Evolutionary conservation across 2,888 invertebrate species (phyloP), one percentile per base, ranked within the genome.

Genomic region (Lithophane semibrunnea): DNA sequence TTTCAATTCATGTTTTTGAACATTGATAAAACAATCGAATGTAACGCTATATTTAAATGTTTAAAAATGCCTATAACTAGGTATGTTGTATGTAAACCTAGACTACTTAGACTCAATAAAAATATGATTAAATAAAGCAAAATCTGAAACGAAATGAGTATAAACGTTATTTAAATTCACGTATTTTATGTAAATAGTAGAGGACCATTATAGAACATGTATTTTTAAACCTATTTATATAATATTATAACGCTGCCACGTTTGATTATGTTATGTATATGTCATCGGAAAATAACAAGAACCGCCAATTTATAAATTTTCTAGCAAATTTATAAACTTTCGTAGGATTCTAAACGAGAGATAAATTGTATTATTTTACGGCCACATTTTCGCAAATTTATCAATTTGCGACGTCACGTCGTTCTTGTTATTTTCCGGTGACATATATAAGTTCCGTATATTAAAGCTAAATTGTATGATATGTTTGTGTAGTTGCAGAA

Each of bases 141-240:
- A 73, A 70, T 52, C 63, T 56, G 37, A 64, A 75, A 73, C 71
- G 42, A 47, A 63, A 74, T 61, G 24, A 73, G 29, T 44, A 63
- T 56, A 16, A 71, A 82, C 42, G 29, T 47, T 64, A 67, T 70
- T 63, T 67, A 64, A 63, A 72, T 58, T 73, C 29, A 66, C 37
- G n/a, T 65, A 65, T 21, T 37, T 8, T 69, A 73, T 88, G 87
- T 91, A 89, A 84, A 90, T 89, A 88, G 88, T 91, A 91, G 90
- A 82, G 89, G 91, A 91, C 90, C 91, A 91, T 88, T 83, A 80
- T 80, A 80, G 77, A 83, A 72, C 64, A 72, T 67, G 74, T 81
- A 85, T 84, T 86, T 86, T 73, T 80, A 78, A 85, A 69, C 58
- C 54, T 76, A 81, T 81, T 73, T 76, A 80, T 70, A 75, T 68